These are phyloP conservation scores for Caenorhabditis becei DNA, from an alignment of 2,888 invertebrate species.

Conservation along the genomic window DNA sequence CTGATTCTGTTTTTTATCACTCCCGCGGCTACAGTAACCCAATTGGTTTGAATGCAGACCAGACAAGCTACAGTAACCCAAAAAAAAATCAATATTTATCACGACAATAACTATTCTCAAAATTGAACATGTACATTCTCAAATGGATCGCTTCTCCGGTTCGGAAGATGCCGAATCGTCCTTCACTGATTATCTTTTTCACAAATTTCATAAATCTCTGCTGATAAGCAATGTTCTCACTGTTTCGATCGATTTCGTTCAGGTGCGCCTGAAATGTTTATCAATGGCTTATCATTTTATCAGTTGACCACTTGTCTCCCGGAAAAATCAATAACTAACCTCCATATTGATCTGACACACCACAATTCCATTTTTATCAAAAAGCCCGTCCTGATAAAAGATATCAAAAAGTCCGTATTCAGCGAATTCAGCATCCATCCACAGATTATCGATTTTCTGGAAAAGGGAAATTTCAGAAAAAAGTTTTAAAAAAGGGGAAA, in stretches of 20 bases:
- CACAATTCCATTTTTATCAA: slow-evolving; percentile 45
- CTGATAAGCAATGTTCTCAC: not conserved
- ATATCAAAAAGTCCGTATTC: slow-evolving; percentile 59
- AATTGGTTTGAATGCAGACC: too few species aligned
- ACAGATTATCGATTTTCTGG: slow-evolving; percentile 51
- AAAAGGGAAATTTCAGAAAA: not conserved
- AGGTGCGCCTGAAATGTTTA: not conserved
- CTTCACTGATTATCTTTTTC: slow-evolving; percentile 24
- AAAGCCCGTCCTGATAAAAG: slow-evolving; percentile 34
- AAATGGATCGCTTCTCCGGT: slow-evolving; percentile 27
- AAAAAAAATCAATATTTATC: slow-evolving; percentile 41
- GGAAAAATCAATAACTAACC: slow-evolving; percentile 1
- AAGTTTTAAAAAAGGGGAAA: too few species aligned
- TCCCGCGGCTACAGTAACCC: too few species aligned
- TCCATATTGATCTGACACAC: slow-evolving; percentile 50
- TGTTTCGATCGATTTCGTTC: not conserved
- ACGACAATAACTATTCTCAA: slow-evolving; percentile 41
- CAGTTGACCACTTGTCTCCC: not conserved
- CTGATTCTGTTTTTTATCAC: too few species aligned
- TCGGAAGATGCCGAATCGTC: slow-evolving; percentile 33
- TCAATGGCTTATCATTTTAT: not conserved
- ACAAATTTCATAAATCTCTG: slow-evolving; percentile 25
- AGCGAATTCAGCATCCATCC: slow-evolving; percentile 60
- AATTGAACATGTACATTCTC: slow-evolving; percentile 46
- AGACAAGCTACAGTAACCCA: too few species aligned